These are phyloP conservation scores for Mythimna albipuncta DNA, from an alignment of 2,888 invertebrate species.

Conservation along the genomic window DNA sequence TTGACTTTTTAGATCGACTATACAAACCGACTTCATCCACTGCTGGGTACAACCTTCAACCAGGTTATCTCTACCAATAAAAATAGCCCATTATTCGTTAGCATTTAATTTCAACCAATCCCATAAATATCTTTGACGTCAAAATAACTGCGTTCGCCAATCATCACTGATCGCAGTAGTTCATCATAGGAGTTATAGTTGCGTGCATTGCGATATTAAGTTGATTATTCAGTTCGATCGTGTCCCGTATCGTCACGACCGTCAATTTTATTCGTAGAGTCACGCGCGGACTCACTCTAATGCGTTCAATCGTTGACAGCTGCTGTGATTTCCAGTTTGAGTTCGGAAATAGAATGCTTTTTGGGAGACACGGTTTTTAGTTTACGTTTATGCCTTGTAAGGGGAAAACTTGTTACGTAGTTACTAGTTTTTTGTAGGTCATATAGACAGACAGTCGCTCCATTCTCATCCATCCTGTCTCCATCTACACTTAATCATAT, in stretches of 20 bases:
- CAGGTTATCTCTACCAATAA: too few relatives aligned
- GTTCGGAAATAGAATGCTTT: slow-evolving; percentile 33
- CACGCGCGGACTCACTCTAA: slow-evolving; percentile 54
- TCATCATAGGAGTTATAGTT: slow-evolving; percentile 55
- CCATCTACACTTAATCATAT: too few relatives aligned
- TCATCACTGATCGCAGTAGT: slow-evolving; percentile 49
- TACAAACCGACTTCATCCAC: too few relatives aligned
- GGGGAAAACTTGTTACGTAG: background rate
- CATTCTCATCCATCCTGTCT: too few relatives aligned
- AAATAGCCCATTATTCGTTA: background rate
- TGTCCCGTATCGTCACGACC: slow-evolving; percentile 53
- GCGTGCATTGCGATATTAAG: slow-evolving; percentile 63
- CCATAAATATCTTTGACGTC: slow-evolving; percentile 39
- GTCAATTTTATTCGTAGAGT: slow-evolving; percentile 57
- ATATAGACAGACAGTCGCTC: background rate
- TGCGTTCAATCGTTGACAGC: slow-evolving; percentile 55
- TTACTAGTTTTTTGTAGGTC: background rate
- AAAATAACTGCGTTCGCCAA: slow-evolving; percentile 37
- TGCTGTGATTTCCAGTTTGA: slow-evolving; percentile 31
- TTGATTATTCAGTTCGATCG: slow-evolving; percentile 54
- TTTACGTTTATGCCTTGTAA: background rate
- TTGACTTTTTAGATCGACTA: too few relatives aligned
- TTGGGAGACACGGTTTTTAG: slow-evolving; percentile 7
- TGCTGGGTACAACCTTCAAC: too few relatives aligned
- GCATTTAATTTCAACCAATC: slow-evolving; percentile 9